These are phyloP conservation scores for Macroramphosus scolopax DNA, from an alignment of 2,797 vertebrate genomes.

Conservation along the genomic window DNA sequence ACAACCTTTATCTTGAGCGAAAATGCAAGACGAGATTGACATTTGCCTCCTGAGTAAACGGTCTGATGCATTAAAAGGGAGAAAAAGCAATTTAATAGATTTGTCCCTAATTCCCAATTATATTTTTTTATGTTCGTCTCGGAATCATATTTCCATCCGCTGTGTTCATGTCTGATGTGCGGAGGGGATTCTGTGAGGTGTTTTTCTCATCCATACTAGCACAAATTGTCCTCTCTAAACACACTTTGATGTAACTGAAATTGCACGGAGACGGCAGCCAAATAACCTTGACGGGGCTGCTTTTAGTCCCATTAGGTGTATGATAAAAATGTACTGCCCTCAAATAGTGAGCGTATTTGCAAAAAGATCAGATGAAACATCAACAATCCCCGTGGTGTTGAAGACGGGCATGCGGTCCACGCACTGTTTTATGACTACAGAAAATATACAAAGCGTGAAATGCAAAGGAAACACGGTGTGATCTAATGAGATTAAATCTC, in stretches of 20 bases:
- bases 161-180: slow-evolving; percentile 1
- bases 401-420: background rate
- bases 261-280: slow-evolving; percentile 44
- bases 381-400: slow-evolving; percentile 14
- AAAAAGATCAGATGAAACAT: slow-evolving; percentile 24
- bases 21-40: slow-evolving; percentile 4
- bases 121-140: slow-evolving; percentile 9
- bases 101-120: slow-evolving; percentile 18
- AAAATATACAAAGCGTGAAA: slow-evolving; percentile 22
- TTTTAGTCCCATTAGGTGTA: slow-evolving; percentile 61
- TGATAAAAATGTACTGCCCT: slow-evolving; percentile 42
- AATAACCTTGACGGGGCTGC: slow-evolving; percentile 51
- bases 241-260: slow-evolving; percentile 56
- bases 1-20: slow-evolving; percentile 11
- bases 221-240: slow-evolving; percentile 18
- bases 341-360: slow-evolving; percentile 25
- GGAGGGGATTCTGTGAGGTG: slow-evolving; percentile 1
- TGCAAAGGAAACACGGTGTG: slow-evolving; percentile 17
- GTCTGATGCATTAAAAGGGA: slow-evolving; percentile 5
- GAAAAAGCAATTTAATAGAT: slow-evolving; percentile 7
- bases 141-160: slow-evolving; percentile 1
- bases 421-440: background rate
- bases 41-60: slow-evolving; percentile 5
- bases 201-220: slow-evolving; percentile 14
- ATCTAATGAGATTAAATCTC: slow-evolving; percentile 23